phyloP scores from a whole-genome alignment of 2,797 vertebrate genomes.

The Sebastes trivittatus region DNA sequence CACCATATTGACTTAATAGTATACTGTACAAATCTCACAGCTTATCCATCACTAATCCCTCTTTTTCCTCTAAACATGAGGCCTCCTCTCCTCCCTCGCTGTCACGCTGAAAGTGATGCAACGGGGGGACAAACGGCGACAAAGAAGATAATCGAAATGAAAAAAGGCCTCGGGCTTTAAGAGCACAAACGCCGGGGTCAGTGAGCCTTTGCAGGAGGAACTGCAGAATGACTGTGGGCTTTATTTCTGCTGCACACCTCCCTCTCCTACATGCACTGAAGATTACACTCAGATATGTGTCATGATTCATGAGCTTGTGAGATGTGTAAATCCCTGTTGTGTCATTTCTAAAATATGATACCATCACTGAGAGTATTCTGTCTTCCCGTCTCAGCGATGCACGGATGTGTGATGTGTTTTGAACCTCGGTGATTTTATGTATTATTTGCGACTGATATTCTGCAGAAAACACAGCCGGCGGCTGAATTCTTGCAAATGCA shows the following conservation, averaged over 20 bases:
- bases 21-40: constrained; percentile 34
- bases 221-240: background rate
- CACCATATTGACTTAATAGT: background rate
- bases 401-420: background rate
- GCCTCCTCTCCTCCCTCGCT: background rate
- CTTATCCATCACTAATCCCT: constrained; percentile 38
- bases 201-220: background rate
- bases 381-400: background rate
- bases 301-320: background rate
- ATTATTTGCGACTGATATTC: background rate
- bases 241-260: background rate
- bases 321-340: constrained; percentile 8
- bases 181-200: background rate
- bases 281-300: background rate
- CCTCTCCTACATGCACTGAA: background rate
- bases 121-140: background rate
- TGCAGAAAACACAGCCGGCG: background rate
- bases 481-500: background rate
- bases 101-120: background rate
- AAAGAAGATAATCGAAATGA: background rate
- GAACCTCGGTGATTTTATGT: background rate
- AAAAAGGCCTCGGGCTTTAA: background rate
- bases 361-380: background rate
- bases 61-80: background rate
- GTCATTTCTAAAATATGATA: background rate